Evolutionary conservation across 2,797 vertebrate genomes (phyloP), one percentile per base, ranked within the genome.

Genomic region (Odontamblyopus lacepedii): DNA sequence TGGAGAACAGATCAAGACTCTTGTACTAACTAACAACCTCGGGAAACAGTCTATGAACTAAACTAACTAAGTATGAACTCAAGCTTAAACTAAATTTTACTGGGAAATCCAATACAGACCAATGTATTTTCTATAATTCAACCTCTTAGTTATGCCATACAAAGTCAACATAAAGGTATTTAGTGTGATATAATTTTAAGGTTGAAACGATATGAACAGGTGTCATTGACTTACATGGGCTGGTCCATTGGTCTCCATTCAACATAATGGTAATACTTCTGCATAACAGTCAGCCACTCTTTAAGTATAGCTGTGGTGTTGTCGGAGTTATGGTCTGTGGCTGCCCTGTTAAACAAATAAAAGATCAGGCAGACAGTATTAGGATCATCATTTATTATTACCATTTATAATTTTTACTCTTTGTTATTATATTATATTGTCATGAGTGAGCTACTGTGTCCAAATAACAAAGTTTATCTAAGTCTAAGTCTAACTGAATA

Each of bases 311-410:
- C 94, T 0, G 94, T 96, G 0, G 96, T 98, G 87, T 96, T 96
- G 85, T 99, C 98, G 0, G 30, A 67, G 73, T 99, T 99, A 92
- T 99, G 98, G 79, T 99, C 98, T 0, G 98, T 97, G 2, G 95
- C 97, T 0, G 93, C 95, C 98, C 98, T 99, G 88, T 44, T 70
- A 66, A 78, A 60, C 26, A 70, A 26, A 79, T 23, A 70, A 32
- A 30, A 62, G 5, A 29, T 6, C 13, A 60, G 13, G 29, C 57
- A 60, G 13, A 30, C 15, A 30, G 5, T 27, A 60, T 27, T 57
- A 12, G 2, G 56, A 23, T 23, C 23, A 23, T 23, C 23, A 23
- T 23, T 23, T 23, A 23, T 23, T 23, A 23, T 23, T 23, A 23
- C 23, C 23, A 23, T 23, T 23, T 23, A 23, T 23, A 23, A 0